Evolutionary conservation across 2,888 invertebrate genomes (phyloP).

Genomic region (Idaea biselata): DNA sequence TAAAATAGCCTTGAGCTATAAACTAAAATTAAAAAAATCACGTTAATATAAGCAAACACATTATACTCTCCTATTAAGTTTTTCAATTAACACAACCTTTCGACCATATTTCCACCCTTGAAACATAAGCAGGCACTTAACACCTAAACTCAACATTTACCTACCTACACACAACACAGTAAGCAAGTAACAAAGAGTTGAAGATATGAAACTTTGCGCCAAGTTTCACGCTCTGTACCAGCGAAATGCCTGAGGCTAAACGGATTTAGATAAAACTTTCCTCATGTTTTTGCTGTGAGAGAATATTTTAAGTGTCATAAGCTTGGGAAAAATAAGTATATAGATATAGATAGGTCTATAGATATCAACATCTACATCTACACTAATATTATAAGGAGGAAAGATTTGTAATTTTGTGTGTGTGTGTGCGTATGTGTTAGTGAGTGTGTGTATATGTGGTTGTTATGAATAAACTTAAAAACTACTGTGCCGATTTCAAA

Average conservation of each 20-base stretch:
- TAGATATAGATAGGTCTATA: background rate
- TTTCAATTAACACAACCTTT: background rate
- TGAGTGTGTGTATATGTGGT: too few species aligned
- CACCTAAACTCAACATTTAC: background rate
- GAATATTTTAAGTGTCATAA: background rate
- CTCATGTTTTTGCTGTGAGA: background rate
- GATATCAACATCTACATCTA: too few species aligned
- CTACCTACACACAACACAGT: too few species aligned
- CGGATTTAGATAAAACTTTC: background rate
- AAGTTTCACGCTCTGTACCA: background rate
- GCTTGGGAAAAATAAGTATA: background rate
- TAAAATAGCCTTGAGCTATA: too few species aligned
- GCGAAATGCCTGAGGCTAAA: background rate
- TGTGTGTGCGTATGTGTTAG: too few species aligned
- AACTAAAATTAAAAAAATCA: too few species aligned
- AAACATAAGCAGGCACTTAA: background rate
- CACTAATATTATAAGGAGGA: too few species aligned
- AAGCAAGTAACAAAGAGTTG: background rate
- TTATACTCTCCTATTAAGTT: too few species aligned
- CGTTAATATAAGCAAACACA: too few species aligned
- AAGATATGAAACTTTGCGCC: background rate
- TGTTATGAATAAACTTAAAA: too few species aligned
- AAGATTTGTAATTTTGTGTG: too few species aligned
- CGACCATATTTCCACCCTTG: background rate
- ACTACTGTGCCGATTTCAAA: too few species aligned